Conservation (phyloP, 2,797 vertebrate species). For the Uromys caudimaculatus region DNA sequence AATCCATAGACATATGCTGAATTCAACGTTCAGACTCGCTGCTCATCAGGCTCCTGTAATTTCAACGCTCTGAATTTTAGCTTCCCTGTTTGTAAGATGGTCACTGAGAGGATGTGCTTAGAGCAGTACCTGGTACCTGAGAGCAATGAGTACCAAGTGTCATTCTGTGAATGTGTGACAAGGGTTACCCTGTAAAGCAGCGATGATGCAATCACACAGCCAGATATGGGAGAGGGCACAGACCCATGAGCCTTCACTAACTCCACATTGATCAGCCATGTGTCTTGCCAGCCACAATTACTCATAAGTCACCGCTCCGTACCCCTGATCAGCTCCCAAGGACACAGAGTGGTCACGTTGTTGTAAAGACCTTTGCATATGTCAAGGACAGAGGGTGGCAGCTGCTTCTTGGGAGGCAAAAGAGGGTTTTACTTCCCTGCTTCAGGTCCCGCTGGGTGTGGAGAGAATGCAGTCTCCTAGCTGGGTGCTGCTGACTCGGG, state of each 20-base stretch:
- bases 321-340: background rate
- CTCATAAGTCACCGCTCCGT: accelerated
- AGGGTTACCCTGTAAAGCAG: accelerated
- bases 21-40: background rate
- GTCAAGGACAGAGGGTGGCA: background rate
- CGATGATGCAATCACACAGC: accelerated
- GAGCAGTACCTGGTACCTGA: background rate
- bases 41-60: background rate
- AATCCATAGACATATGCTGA: accelerated
- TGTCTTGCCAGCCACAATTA: background rate
- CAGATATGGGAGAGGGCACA: accelerated
- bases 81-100: background rate
- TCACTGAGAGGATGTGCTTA: background rate
- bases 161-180: accelerated
- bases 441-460: background rate
- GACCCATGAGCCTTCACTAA: accelerated
- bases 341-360: accelerated
- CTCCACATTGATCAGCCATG: accelerated
- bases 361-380: background rate
- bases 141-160: accelerated
- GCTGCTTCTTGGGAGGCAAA: background rate
- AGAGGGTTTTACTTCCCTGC: too few species aligned
- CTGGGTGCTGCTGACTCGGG: background rate
- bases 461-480: background rate
- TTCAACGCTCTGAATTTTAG: background rate